Evolutionary conservation across 2,888 invertebrate species (phyloP).

Genomic region (Steinernema scapterisci): DNA sequence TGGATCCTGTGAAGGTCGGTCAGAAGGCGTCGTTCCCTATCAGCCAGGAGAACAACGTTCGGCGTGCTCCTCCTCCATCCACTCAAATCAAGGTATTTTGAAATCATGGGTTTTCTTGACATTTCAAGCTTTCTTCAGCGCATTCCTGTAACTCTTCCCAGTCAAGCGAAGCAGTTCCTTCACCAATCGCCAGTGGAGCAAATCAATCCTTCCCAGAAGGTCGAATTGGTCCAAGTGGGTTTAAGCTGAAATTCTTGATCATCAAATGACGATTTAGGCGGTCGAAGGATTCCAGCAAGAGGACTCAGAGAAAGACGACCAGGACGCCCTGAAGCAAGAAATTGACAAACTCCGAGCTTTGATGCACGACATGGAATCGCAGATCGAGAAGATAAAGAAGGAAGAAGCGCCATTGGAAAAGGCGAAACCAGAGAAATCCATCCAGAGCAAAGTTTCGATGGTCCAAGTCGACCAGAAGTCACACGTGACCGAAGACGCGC

Average conservation of each 20-base stretch:
- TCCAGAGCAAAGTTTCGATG: slow-evolving; percentile 10
- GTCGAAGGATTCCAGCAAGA: slow-evolving; percentile 12
- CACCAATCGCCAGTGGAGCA: background rate
- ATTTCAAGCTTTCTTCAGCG: background rate
- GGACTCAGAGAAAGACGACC: background rate
- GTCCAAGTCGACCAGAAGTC: slow-evolving; percentile 23
- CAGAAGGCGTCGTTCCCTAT: background rate
- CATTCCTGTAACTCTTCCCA: background rate
- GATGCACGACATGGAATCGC: slow-evolving; percentile 28
- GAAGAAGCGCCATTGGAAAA: slow-evolving; percentile 3
- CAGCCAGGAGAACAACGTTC: slow-evolving; percentile 3
- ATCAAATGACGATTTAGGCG: too few relatives aligned
- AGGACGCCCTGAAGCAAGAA: slow-evolving; percentile 25
- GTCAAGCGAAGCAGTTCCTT: slow-evolving; percentile 1
- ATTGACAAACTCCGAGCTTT: slow-evolving; percentile 8
- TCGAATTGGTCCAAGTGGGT: background rate
- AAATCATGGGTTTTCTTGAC: too few relatives aligned
- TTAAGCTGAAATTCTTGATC: background rate
- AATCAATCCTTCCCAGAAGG: background rate
- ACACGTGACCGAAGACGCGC: background rate
- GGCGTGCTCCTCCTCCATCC: slow-evolving; percentile 21
- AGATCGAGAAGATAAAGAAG: slow-evolving; percentile 18
- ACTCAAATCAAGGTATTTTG: slow-evolving; percentile 20
- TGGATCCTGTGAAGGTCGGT: background rate
- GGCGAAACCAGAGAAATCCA: slow-evolving; percentile 9